phyloP scores from a whole-genome alignment of 1,140 invertebrate species.

The Eriocheir sinensis region DNA sequence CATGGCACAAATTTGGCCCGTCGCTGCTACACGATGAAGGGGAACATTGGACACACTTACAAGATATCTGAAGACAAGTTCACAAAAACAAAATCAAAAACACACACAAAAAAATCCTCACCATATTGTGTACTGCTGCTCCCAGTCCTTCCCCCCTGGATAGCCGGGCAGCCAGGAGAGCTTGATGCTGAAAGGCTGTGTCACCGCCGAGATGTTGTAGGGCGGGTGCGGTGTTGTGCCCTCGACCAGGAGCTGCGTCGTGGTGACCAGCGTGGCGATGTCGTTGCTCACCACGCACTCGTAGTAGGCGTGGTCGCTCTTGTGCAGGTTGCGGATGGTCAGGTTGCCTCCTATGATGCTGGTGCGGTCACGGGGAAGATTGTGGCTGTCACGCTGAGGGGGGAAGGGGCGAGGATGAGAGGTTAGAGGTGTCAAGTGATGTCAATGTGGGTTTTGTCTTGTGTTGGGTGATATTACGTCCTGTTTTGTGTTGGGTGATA shows the following conservation, averaged over 20 bases:
- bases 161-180: constrained; percentile 96
- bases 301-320: constrained; percentile 96
- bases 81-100: constrained; percentile 21
- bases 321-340: constrained; percentile 92
- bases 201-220: constrained; percentile 93
- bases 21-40: too few relatives aligned
- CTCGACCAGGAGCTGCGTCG: constrained; percentile 95
- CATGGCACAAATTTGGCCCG: too few relatives aligned
- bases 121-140: constrained; percentile 97
- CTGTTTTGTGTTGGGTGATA: too few relatives aligned
- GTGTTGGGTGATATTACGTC: background rate
- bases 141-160: constrained; percentile 95
- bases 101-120: constrained; percentile 82
- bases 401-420: constrained; percentile 31
- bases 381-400: constrained; percentile 88
- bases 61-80: background rate
- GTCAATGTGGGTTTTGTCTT: too few relatives aligned
- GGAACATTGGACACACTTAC: background rate
- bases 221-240: constrained; percentile 98
- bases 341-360: constrained; percentile 92
- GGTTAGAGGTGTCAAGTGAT: too few relatives aligned
- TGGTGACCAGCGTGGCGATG: constrained; percentile 94
- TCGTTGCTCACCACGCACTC: constrained; percentile 96
- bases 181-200: constrained; percentile 94
- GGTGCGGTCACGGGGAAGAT: constrained; percentile 90